Base-by-base conservation (phyloP, 1,140 invertebrate species). In the Bombus consobrinus region DNA sequence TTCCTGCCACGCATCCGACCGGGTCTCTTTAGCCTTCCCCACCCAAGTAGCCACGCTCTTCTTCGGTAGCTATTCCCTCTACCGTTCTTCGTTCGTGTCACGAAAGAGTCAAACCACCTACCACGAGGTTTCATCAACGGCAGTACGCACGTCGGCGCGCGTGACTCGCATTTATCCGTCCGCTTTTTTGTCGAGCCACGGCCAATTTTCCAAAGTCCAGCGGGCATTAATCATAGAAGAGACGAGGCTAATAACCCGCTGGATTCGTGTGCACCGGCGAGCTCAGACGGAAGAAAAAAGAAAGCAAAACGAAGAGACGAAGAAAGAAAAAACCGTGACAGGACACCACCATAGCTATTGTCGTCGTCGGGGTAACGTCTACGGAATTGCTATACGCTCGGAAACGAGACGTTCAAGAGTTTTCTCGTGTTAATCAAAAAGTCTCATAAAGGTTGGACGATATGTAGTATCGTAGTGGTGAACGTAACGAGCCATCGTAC, bases 131-230 rank as follows among this genome's bases (percentile, higher is more conserved):
- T 94, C 93, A 94, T 94, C 93, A 92, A 91, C 88, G 90, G 88
- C 88, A 89, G 89, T 83, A 90, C 89, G 91, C 93, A 93, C 93
- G 93, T 94, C 78, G 79, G 32, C 85, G 92, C 92, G 93, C 94
- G 94, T 95, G 94, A 95, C 92, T 89, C 78, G 94, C 94, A 95
- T 95, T 94, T 92, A 92, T 92, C 93, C 90, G 82, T 81, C 81
- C 88, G 73, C 15, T 72, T 89, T 66, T n/a, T 32, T 37, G 71
- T 85, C 68, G 68, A 37, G 47, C 81, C 78, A 89, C 80, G 84
- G 87, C 83, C 91, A 91, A 92, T 92, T 92, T 91, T 89, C 91
- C 91, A 87, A 91, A 92, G 89, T 89, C 88, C 84, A 83, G 57
- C 64, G 83, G 81, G 76, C 87, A 88, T 92, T 92, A 91, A 92